A percentile compares a stretch with the other conserved stretches of the same genome.
phyloP scores from a whole-genome alignment of 1,140 invertebrate genomes.

The Onthophagus taurus region DNA sequence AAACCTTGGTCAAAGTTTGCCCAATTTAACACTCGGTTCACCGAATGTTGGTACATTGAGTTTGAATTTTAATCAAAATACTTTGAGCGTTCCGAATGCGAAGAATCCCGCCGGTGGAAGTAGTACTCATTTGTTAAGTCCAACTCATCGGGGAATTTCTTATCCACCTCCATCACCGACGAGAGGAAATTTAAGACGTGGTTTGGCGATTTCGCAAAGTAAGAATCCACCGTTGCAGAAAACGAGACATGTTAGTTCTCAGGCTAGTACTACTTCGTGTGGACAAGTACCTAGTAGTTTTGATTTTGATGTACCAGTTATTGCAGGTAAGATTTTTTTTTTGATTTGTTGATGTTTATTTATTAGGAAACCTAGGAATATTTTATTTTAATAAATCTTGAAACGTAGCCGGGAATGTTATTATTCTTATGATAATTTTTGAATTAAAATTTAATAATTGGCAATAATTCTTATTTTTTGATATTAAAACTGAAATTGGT shows the following conservation, averaged over 20 bases:
- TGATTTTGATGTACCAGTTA: slow-evolving; percentile 40
- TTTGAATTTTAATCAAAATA: slow-evolving; percentile 43
- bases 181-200: slow-evolving; percentile 53
- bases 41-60: slow-evolving; percentile 40
- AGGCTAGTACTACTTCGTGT: slow-evolving; percentile 24
- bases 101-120: slow-evolving; percentile 39
- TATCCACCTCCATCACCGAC: slow-evolving; percentile 70
- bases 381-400: no score
- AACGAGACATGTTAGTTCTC: slow-evolving; percentile 43
- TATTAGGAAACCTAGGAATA: no score
- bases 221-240: slow-evolving; percentile 67
- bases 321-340: slow-evolving; percentile 36
- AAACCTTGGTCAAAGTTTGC: slow-evolving; percentile 60
- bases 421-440: no score
- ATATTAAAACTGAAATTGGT: slow-evolving; percentile 6
- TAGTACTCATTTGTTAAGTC: slow-evolving; percentile 44
- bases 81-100: slow-evolving; percentile 43
- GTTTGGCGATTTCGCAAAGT: slow-evolving; percentile 57
- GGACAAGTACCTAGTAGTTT: slow-evolving; percentile 32
- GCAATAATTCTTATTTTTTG: no score
- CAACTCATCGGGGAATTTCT: slow-evolving; percentile 54
- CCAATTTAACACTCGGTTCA: slow-evolving; percentile 54
- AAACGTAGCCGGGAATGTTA: no score
- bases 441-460: no score
- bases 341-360: no score